Base-by-base conservation (phyloP, 1,140 invertebrate species). In the Bicyclus anynana region DNA sequence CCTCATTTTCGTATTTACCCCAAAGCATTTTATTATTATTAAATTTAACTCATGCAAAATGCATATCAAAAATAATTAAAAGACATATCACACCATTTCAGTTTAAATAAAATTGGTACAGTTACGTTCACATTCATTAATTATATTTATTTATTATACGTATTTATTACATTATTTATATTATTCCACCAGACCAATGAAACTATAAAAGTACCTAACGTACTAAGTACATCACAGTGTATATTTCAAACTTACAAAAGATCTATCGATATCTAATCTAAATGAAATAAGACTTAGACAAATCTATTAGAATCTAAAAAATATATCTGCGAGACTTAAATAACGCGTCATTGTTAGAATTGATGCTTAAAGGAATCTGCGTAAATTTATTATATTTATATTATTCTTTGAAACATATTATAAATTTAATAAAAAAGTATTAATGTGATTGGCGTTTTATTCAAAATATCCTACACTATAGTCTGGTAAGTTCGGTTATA, bases 381-480 rank as follows among this genome's bases (percentile, higher is more conserved):
- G 67, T 60, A 60, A 77, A 81, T 85, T 87, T 87, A 87, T 77
- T 75, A 84, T 82, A 84, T 87, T 85, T 87, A 77, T 84, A 87
- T 77, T 87, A 85, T 87, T 85, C 84, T 85, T 87, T 85, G 80
- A 85, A 81, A 85, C 82, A 84, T 87, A 85, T 85, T 85, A 76
- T 87, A 73, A 74, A 87, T 87, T 87, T 85, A 87, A 87, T 87
- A 87, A 85, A 87, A 87, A 87, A 85, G 59, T 71, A 72, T 80
- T 74, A 75, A 77, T 70, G 77, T 80, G 69, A 77, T 77, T 68
- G 9, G 44, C 65, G 69, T 82, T 82, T 84, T 54, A 80, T 79
- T 83, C 52, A 52, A 49, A 13, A 49, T n/a, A n/a, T n/a, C n/a
- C n/a, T n/a, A 26, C 21, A 21, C 14, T 47, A 23, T 33, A 27